phyloP scores from a whole-genome alignment of 2,888 invertebrate species.

The Spodoptera exigua region DNA sequence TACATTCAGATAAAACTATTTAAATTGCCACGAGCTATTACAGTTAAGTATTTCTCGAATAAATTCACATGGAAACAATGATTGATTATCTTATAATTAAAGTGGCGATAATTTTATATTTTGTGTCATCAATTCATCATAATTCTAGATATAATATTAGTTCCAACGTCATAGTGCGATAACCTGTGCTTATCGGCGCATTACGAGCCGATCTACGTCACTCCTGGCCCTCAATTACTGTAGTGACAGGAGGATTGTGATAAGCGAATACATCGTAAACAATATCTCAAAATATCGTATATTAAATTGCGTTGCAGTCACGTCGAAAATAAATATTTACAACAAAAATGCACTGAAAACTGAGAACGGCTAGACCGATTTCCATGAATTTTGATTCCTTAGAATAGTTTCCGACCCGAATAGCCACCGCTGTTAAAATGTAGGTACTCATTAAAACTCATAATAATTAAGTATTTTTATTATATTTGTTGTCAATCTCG shows the following conservation, averaged over 20 bases:
- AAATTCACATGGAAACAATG: slow-evolving; percentile 52
- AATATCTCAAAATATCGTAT: slow-evolving; percentile 33
- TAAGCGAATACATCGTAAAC: slow-evolving; percentile 51
- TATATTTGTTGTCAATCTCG: too few relatives aligned
- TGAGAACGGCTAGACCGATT: too few relatives aligned
- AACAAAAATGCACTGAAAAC: too few relatives aligned
- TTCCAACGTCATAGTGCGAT: slow-evolving; percentile 60
- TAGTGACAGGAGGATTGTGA: slow-evolving; percentile 53
- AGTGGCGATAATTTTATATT: slow-evolving; percentile 44
- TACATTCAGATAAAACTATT: slow-evolving; percentile 9
- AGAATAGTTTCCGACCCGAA: background rate
- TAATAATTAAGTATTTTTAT: too few relatives aligned
- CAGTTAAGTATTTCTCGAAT: slow-evolving; percentile 7
- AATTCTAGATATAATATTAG: slow-evolving; percentile 37
- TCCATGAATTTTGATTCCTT: background rate
- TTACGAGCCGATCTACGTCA: slow-evolving; percentile 61
- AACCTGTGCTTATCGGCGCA: slow-evolving; percentile 59
- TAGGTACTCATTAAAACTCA: too few relatives aligned
- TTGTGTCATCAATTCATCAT: slow-evolving; percentile 54
- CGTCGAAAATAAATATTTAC: slow-evolving; percentile 6
- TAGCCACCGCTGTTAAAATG: too few relatives aligned
- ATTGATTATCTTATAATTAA: slow-evolving; percentile 44
- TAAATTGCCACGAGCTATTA: slow-evolving; percentile 33
- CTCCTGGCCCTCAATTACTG: slow-evolving; percentile 50
- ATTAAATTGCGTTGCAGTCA: slow-evolving; percentile 17